Percentiles rank a stretch among this genome's conserved stretches.
Evolutionary conservation across 2,888 invertebrate genomes (phyloP).

Genomic region (Chymomyza procnemis): DNA sequence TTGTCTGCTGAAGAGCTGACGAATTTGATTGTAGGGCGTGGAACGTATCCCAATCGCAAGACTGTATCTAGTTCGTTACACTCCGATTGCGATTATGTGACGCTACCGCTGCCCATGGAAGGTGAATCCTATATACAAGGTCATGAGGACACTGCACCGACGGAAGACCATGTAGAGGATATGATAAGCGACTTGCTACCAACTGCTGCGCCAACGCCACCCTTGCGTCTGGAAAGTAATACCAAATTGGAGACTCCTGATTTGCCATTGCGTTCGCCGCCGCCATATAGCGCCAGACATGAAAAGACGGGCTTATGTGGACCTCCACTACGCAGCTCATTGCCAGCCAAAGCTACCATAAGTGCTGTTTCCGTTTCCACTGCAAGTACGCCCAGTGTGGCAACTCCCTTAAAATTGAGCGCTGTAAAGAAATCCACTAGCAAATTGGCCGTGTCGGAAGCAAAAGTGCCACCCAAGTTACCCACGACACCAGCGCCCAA

Average conservation of each 20-base stretch:
- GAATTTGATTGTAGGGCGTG: constrained; percentile 89
- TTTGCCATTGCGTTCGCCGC: constrained; percentile 81
- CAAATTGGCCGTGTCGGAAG: constrained; percentile 31
- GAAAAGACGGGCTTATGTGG: constrained; percentile 80
- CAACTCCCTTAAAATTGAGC: constrained; percentile 10
- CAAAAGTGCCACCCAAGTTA: constrained; percentile 20
- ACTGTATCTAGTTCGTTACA: constrained; percentile 91
- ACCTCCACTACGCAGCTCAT: constrained; percentile 64
- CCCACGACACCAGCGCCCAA: constrained; percentile 3
- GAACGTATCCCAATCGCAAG: constrained; percentile 86
- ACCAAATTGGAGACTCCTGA: constrained; percentile 78
- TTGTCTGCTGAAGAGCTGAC: constrained; percentile 90
- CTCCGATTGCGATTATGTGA: constrained; percentile 94
- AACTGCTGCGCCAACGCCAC: constrained; percentile 84
- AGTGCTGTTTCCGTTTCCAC: constrained; percentile 36
- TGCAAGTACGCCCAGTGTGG: constrained; percentile 25
- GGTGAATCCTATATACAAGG: constrained; percentile 82
- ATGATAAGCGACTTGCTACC: constrained; percentile 79
- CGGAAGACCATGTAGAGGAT: constrained; percentile 78
- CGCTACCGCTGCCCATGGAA: constrained; percentile 81
- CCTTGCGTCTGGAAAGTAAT: constrained; percentile 84
- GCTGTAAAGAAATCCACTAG: neutral
- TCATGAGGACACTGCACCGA: constrained; percentile 82
- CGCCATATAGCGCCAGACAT: constrained; percentile 84
- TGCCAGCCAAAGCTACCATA: constrained; percentile 16